Evolutionary conservation across 2,113 vertebrate species (phyloP), one percentile per base, ranked within the genome.

Genomic region (Ctenomys sociabilis): DNA sequence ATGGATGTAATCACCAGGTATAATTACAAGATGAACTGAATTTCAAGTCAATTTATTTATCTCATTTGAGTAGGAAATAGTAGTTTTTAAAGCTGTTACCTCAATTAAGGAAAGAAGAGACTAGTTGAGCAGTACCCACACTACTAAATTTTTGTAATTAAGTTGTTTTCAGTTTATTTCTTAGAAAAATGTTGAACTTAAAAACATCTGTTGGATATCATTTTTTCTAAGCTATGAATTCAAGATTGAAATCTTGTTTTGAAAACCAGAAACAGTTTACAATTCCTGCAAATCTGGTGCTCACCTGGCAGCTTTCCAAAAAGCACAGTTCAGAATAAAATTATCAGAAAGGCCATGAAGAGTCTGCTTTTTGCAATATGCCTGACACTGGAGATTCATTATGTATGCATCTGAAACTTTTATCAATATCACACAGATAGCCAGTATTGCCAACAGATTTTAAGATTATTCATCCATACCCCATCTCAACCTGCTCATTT

Each of bases 351-450:
- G 96, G 95, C 97, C 96, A 97, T 6, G 59, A 96, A 96, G 85
- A 97, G 91, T 35, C 26, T 97, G 85, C 83, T 98, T 17, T 92
- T 98, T 97, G 95, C 94, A 92, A 22, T 90, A 57, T 88, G 35
- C 10, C 92, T 98, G 97, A 97, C 92, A 97, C 59, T 32, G 64
- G 85, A 94, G 86, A 91, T 22, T 91, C 49, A 57, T 97, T 93
- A 97, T n/a, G 84, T 88, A 96, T 87, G 88, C 85, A 97, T 35
- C 73, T n/a, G 14, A 97, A 95, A 97, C 97, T 98, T 98, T 97
- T 98, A 96, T 97, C 97, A 98, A 92, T 85, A 89, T 98, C 97
- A 94, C 80, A 97, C 82, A 94, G 11, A 10, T 43, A 26, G 12
- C 2, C 30, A 77, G 26, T 92, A 96, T 85, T 94, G 63, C 54